These are phyloP conservation scores for Parnassius apollo DNA, from an alignment of 2,888 invertebrate species.

Conservation along the genomic window DNA sequence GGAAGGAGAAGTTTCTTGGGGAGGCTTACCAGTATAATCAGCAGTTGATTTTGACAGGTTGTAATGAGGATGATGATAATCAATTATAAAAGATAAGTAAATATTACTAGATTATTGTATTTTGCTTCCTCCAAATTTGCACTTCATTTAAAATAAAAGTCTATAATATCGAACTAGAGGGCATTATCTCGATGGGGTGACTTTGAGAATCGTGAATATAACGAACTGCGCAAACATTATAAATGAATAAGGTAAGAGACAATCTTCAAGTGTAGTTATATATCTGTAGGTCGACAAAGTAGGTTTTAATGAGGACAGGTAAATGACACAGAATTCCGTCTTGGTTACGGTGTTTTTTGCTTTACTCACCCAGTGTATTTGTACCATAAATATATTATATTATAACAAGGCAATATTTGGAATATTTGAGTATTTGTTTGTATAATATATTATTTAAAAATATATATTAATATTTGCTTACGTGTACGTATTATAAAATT, in stretches of 20 bases:
- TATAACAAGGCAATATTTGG: not conserved
- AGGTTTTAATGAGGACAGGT: conserved; percentile 69
- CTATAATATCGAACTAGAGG: conserved; percentile 8
- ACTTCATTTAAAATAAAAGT: conserved; percentile 23
- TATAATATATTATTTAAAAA: too few relatives aligned
- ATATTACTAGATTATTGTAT: too few relatives aligned
- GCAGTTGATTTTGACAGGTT: too few relatives aligned
- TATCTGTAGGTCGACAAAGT: conserved; percentile 42
- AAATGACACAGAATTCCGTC: conserved; percentile 59
- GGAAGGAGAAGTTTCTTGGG: too few relatives aligned
- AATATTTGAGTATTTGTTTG: not conserved
- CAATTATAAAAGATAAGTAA: too few relatives aligned
- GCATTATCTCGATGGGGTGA: conserved; percentile 20
- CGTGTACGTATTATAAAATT: too few relatives aligned
- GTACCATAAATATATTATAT: not conserved
- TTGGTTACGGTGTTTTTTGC: conserved; percentile 26
- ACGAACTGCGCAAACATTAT: conserved; percentile 15
- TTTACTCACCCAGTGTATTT: not conserved
- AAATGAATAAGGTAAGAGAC: conserved; percentile 31
- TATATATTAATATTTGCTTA: too few relatives aligned
- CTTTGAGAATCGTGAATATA: conserved; percentile 7
- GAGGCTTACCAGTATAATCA: too few relatives aligned
- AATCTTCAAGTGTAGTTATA: conserved; percentile 24
- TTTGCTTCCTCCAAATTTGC: conserved; percentile 10
- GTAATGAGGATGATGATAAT: too few relatives aligned